Base-by-base conservation (phyloP, 2,888 invertebrate species). In the Chrysolina haemoptera region DNA sequence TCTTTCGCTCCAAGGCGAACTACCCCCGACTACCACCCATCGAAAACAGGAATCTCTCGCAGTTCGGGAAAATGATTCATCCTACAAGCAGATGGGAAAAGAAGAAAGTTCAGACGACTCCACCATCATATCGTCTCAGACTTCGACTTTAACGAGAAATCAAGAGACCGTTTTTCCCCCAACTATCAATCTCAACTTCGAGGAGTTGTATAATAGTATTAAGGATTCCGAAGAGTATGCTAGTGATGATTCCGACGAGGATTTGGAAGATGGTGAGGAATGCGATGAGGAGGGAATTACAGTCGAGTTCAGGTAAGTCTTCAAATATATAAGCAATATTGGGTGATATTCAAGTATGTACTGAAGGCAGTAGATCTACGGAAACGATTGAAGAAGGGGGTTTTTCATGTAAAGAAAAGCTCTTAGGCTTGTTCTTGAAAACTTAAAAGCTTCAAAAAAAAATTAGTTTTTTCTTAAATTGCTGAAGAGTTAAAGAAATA, bases 81-180 rank as follows among this genome's bases (percentile, higher is more conserved):
- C 80, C 74, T 73, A 76, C 74, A 81, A 82, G 68, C 82, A 83
- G 65, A 78, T 83, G 55, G 86, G 86, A 72, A 89, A 94, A 86
- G 98, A 98, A 85, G 98, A 98, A 87, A 98, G 97, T 81, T 97
- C 97, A 27, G 98, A 98, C 86, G 98, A 98, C 87, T 97, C 97
- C 20, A 98, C 98, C 0, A 96, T 98, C 78, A 98, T 98, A 81
- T 96, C 98, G 2, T 98, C 98, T 12, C 98, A 98, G 88, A 97
- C 98, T 0, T 98, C 98, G 1, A 98, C 98, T 0, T 90, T 98
- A 35, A 98, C 98, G 18, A 92, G 98, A 83, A 98, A 96, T 88
- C 94, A 94, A 90, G 92, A 90, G 74, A 89, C 90, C 77, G 89
- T 89, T 69, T 84, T 90, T 67, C 89, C 90, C 73, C 89, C 90